A percentile compares a stretch with the other conserved stretches of the same genome.
phyloP scores from a whole-genome alignment of 92 coral and sea anemone genomes.

The Virgularia gustaviana region DNA sequence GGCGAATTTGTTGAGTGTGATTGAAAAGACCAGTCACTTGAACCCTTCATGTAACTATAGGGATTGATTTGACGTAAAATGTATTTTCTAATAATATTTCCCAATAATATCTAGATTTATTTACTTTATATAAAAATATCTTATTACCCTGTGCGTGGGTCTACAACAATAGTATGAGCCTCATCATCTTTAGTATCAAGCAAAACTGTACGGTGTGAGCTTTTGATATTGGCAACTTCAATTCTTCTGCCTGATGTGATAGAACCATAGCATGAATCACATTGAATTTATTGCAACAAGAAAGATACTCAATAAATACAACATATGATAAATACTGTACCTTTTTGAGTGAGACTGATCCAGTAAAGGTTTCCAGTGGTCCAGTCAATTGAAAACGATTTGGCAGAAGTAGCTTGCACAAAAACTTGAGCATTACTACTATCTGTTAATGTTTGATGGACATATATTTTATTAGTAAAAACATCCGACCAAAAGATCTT shows the following conservation, averaged over 20 bases:
- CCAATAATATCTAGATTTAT: no score
- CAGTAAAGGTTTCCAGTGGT: slow-evolving; percentile 84
- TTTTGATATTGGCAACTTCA: slow-evolving; percentile 75
- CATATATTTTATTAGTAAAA: slow-evolving; percentile 1
- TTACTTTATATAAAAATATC: no score
- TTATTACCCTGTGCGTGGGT: slow-evolving; percentile 75
- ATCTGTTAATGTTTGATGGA: neutral
- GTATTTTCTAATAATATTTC: no score
- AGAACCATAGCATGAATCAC: neutral
- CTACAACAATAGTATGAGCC: slow-evolving; percentile 72
- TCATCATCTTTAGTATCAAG: slow-evolving; percentile 55
- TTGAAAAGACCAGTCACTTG: neutral
- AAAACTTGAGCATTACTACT: neutral
- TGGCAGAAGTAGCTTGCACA: slow-evolving; percentile 36
- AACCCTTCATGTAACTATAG: neutral
- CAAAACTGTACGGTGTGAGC: slow-evolving; percentile 58
- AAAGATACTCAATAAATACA: neutral
- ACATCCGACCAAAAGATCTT: slow-evolving; percentile 29
- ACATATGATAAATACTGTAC: neutral
- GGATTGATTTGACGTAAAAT: no score
- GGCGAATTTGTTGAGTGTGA: no score
- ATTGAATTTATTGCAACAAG: neutral
- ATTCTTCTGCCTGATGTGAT: slow-evolving; percentile 45
- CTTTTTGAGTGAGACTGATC: slow-evolving; percentile 54
- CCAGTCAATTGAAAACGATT: slow-evolving; percentile 83